Conservation (phyloP, 1,140 invertebrate species). For the Conopomorpha cramerella region DNA sequence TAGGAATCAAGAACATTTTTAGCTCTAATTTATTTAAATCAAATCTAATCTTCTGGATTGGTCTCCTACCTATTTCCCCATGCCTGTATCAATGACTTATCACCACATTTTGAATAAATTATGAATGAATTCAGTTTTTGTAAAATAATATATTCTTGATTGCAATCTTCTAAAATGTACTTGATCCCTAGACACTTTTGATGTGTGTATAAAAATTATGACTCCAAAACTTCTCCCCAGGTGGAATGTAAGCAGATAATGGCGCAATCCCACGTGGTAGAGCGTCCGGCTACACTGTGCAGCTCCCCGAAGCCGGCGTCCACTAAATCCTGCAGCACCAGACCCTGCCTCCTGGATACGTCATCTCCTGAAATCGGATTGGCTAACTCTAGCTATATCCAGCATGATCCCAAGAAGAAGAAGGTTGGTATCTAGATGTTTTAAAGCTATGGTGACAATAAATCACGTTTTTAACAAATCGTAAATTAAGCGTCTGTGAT, state of each 20-base stretch:
- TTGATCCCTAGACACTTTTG: not conserved
- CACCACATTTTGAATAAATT: not conserved
- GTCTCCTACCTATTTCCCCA: not conserved
- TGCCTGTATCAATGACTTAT: not conserved
- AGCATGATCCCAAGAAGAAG: conserved; percentile 76
- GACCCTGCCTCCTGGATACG: conserved; percentile 72
- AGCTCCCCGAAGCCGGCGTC: conserved; percentile 67
- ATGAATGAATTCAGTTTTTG: too few relatives aligned
- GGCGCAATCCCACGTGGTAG: conserved; percentile 83
- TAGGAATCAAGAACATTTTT: too few relatives aligned
- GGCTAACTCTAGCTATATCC: conserved; percentile 77
- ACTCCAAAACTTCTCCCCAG: too few relatives aligned
- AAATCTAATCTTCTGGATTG: too few relatives aligned
- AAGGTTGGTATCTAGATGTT: conserved; percentile 56
- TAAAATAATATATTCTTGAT: too few relatives aligned
- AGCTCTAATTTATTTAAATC: too few relatives aligned
- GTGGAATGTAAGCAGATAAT: conserved; percentile 90
- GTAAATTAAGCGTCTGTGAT: too few relatives aligned
- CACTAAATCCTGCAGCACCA: conserved; percentile 81
- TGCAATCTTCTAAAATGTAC: too few relatives aligned
- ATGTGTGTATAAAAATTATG: too few relatives aligned
- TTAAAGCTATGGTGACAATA: not conserved
- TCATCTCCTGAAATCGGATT: conserved; percentile 68
- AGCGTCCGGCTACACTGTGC: conserved; percentile 73
- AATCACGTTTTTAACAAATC: too few relatives aligned